Conservation (phyloP, 2,113 vertebrate species). For the Cettia cetti region DNA sequence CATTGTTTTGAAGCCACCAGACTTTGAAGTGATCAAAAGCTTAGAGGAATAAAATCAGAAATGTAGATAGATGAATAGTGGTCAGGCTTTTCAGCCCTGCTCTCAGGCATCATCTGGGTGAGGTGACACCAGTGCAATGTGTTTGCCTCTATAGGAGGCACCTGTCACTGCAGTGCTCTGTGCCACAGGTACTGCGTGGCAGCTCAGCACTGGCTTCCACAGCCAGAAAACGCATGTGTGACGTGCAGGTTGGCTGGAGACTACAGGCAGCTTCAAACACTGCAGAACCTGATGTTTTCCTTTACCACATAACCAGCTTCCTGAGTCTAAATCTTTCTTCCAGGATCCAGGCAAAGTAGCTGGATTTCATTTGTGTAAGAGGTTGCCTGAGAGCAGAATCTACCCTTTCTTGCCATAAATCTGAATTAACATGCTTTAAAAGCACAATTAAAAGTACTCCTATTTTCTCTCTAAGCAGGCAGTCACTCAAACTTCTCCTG, state of each 20-base stretch:
- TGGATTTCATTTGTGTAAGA: background rate
- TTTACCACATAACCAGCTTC: background rate
- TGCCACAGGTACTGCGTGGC: background rate
- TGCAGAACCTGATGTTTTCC: background rate
- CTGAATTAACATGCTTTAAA: background rate
- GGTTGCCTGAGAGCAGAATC: background rate
- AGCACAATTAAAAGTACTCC: background rate
- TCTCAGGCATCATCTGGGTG: background rate
- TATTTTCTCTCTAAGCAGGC: background rate
- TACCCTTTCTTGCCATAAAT: background rate
- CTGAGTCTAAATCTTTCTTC: background rate
- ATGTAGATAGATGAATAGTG: background rate
- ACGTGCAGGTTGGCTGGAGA: background rate
- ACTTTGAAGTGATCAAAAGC: background rate
- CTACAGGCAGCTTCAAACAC: background rate
- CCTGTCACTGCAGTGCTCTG: background rate
- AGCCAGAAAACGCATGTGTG: background rate
- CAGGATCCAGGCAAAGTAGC: background rate
- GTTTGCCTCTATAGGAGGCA: background rate
- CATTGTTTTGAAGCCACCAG: background rate
- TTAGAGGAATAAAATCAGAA: background rate
- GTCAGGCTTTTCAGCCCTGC: background rate
- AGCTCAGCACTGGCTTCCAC: background rate
- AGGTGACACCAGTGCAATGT: background rate
- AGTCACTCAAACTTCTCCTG: background rate